Base-by-base conservation (phyloP, 1,140 invertebrate species). In the Pachyrhynchus sulphureomaculatus region DNA sequence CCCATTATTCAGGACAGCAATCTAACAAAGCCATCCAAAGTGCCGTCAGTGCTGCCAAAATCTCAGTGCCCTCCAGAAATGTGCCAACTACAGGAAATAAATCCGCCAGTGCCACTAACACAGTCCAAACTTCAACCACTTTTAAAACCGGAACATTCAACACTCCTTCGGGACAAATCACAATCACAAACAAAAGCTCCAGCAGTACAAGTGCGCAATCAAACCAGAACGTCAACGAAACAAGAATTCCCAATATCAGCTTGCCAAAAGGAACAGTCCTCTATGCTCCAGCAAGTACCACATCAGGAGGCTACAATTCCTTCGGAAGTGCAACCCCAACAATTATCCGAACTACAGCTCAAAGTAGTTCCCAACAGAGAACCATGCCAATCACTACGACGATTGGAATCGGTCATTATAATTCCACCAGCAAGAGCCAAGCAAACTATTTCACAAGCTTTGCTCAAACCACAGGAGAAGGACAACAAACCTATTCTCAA, bases 381-480 rank as follows among this genome's bases (percentile, higher is more conserved):
- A 12, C 12, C 45, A 15, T 13, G n/a, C 12, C 49, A 32, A n/a
- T 10, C 29, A 6, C 49, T 33, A 32, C 29, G 13, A n/a, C 49
- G 36, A 10, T 15, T 52, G 34, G 49, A 52, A 18, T 36, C 17
- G 20, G 23, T 52, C 21, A 39, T 52, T 39, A 34, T 47, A 34
- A 29, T 56, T 13, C 41, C 29, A n/a, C 42, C 39, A 8, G 29
- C 18, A 32, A 56, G 47, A 56, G 29, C 37, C n/a, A 56, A 24
- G 18, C 15, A 45, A n/a, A 17, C 47, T 12, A 13, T 56, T 21
- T 32, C 54, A 17, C 29, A 32, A 17, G 41, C 20, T 2, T 17
- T 41, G n/a, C 15, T 33, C 42, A 34, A 23, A 18, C 41, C 9
- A 21, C 26, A 12, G 17, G 15, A 5, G 5, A 44, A 6, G 17